Percentiles rank a stretch among this genome's conserved stretches.
phyloP scores from a whole-genome alignment of 2,797 vertebrate genomes.

The Cetoscarus ocellatus region DNA sequence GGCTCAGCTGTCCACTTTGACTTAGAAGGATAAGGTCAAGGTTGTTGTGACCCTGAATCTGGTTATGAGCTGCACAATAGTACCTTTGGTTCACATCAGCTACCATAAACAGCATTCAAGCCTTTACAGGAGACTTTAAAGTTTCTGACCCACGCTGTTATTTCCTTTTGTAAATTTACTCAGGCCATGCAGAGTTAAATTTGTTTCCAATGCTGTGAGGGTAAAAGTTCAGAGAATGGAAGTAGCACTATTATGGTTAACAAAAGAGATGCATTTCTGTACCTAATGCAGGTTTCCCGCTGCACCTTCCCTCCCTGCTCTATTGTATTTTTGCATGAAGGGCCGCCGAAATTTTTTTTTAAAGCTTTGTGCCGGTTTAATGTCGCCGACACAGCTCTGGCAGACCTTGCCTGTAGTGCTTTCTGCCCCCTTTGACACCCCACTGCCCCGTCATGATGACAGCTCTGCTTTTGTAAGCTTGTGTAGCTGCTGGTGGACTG shows the following conservation, averaged over 20 bases:
- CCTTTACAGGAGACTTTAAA: background rate
- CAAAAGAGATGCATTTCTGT: conserved; percentile 25
- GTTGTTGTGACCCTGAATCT: no score
- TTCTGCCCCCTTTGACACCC: conserved; percentile 58
- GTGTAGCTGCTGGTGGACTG: conserved; percentile 52
- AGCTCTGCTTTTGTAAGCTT: conserved; percentile 47
- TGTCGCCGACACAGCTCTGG: conserved; percentile 32
- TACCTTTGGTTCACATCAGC: no score
- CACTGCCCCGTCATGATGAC: conserved; percentile 50
- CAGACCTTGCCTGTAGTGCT: conserved; percentile 72
- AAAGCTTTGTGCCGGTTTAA: conserved; percentile 46
- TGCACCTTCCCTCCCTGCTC: conserved; percentile 15
- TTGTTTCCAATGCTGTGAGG: background rate
- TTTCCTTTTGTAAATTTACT: background rate
- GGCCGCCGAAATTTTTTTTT: conserved; percentile 25
- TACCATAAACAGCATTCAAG: background rate
- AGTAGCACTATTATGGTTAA: background rate
- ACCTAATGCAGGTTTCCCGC: conserved; percentile 19
- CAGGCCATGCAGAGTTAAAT: background rate
- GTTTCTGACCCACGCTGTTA: background rate
- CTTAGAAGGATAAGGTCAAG: no score
- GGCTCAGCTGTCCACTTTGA: no score
- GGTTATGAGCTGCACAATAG: no score
- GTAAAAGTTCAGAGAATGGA: background rate
- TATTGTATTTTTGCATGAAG: conserved; percentile 31